Percentiles rank a stretch among this genome's conserved stretches.
phyloP scores from a whole-genome alignment of 2,888 invertebrate genomes.

The Drosophila vallismaia region DNA sequence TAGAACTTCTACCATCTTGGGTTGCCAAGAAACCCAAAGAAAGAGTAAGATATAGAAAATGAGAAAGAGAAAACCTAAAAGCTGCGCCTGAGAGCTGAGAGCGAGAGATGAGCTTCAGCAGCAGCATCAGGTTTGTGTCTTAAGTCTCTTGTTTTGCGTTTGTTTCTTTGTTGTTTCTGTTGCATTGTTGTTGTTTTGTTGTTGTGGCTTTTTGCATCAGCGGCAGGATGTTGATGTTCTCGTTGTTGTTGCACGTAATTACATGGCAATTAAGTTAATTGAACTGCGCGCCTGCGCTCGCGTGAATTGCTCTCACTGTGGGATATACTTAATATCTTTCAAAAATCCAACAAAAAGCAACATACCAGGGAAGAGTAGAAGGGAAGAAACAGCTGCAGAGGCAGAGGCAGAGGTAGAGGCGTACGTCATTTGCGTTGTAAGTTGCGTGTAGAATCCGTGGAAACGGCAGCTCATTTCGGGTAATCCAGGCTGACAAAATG shows the following conservation, averaged over 20 bases:
- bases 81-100: not conserved
- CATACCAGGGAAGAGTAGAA: not conserved
- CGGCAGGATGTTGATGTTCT: constrained; percentile 60
- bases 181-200: not conserved
- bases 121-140: constrained; percentile 72
- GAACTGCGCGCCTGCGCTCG: constrained; percentile 77
- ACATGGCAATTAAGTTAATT: constrained; percentile 84
- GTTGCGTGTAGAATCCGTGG: constrained; percentile 14
- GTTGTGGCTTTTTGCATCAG: not conserved
- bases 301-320: constrained; percentile 60
- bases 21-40: not conserved
- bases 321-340: not conserved
- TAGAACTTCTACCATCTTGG: too few relatives aligned
- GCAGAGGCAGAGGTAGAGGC: too few relatives aligned
- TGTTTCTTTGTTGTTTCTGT: constrained; percentile 8
- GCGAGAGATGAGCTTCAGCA: constrained; percentile 7
- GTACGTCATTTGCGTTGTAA: constrained; percentile 25
- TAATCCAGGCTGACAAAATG: constrained; percentile 42
- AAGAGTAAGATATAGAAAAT: not conserved
- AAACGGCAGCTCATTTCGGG: constrained; percentile 39
- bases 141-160: constrained; percentile 75
- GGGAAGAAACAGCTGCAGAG: constrained; percentile 9
- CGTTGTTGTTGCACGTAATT: constrained; percentile 69
- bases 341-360: not conserved
- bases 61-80: not conserved